These are phyloP conservation scores for Baronia brevicornis DNA, from an alignment of 2,888 invertebrate species.

Conservation along the genomic window DNA sequence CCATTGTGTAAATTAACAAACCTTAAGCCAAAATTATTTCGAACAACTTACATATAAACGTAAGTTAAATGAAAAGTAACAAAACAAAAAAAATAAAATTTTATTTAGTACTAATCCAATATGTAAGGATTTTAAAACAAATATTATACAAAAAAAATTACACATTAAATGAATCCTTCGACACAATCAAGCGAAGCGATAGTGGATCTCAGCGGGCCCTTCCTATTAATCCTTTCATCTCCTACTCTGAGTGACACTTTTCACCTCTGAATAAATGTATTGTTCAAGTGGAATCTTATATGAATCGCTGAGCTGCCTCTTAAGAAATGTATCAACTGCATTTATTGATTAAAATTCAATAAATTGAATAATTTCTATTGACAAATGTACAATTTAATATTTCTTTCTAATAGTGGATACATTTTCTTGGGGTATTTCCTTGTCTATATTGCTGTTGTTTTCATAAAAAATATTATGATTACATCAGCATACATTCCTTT, in stretches of 20 bases:
- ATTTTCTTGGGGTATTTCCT: constrained; percentile 51
- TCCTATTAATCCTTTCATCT: constrained; percentile 54
- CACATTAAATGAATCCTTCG: constrained; percentile 16
- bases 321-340: constrained; percentile 39
- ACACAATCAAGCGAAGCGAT: constrained; percentile 58
- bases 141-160: constrained; percentile 4
- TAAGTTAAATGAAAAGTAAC: no score
- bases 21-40: no score
- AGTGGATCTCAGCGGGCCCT: constrained; percentile 49
- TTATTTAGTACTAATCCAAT: no score
- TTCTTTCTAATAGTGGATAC: constrained; percentile 35
- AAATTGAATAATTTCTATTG: neutral
- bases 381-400: neutral
- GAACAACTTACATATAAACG: no score
- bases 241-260: constrained; percentile 67
- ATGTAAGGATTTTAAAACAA: no score
- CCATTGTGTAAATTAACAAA: no score
- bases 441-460: constrained; percentile 43
- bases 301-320: constrained; percentile 73
- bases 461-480: constrained; percentile 59
- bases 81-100: no score
- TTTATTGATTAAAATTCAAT: constrained; percentile 14
- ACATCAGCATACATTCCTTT: constrained; percentile 38
- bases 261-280: constrained; percentile 64
- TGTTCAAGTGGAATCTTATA: constrained; percentile 63